Conservation (phyloP, 2,113 vertebrate genomes). For the Tyto alba region DNA sequence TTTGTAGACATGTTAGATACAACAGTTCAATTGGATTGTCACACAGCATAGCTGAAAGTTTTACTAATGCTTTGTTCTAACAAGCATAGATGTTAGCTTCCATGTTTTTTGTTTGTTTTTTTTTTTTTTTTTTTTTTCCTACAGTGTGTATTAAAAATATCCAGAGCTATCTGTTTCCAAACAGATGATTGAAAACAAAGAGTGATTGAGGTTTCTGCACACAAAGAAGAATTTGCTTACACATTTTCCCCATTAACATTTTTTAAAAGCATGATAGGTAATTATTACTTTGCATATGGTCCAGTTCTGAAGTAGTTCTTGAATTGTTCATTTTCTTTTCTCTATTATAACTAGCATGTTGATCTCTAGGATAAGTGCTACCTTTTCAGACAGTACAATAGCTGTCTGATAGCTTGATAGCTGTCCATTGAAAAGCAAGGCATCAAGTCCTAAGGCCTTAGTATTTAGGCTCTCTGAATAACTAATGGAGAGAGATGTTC, state of each 20-base stretch:
- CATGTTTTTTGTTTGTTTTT: too few species aligned
- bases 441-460: neutral
- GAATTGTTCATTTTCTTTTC: neutral
- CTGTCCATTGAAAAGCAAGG: neutral
- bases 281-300: neutral
- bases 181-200: neutral
- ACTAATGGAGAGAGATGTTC: neutral
- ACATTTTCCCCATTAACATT: neutral
- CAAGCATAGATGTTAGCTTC: neutral
- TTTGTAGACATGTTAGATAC: neutral
- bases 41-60: neutral
- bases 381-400: neutral
- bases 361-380: neutral
- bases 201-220: neutral
- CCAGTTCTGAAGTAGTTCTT: neutral
- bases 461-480: neutral
- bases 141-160: neutral
- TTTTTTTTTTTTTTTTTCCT: neutral
- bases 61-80: neutral
- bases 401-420: neutral
- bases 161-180: slow-evolving; percentile 19
- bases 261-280: neutral
- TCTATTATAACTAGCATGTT: slow-evolving; percentile 3
- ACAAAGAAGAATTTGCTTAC: neutral
- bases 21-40: neutral